Percentiles rank a stretch among this genome's conserved stretches.
phyloP scores from a whole-genome alignment of 2,888 invertebrate genomes.

The Galeopsomyia nigrocyanea region DNA sequence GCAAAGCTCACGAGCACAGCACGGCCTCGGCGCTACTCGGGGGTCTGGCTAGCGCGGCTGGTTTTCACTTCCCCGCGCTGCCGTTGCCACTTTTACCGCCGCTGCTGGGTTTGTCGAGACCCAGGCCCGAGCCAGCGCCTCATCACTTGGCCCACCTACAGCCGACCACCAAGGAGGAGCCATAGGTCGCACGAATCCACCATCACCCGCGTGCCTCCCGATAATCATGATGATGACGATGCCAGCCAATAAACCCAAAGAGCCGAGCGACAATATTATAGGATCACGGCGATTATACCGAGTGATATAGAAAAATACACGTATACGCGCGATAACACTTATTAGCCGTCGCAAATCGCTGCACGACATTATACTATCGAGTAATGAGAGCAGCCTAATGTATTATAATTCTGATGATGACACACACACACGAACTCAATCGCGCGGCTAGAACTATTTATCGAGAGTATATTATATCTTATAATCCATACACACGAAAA shows the following conservation, averaged over 20 bases:
- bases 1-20: constrained; percentile 95
- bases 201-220: not conserved
- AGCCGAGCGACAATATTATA: no score
- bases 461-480: constrained; percentile 33
- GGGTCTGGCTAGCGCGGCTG: constrained; percentile 62
- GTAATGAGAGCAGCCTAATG: constrained; percentile 63
- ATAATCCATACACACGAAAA: constrained; percentile 39
- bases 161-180: constrained; percentile 65
- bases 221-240: no score
- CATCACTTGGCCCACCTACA: constrained; percentile 59
- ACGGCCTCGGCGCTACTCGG: constrained; percentile 75
- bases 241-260: no score
- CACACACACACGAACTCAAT: no score
- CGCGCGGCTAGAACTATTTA: constrained; percentile 47
- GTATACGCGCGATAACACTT: no score
- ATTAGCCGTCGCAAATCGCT: no score
- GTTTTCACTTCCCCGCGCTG: constrained; percentile 67
- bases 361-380: no score
- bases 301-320: no score
- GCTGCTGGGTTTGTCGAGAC: constrained; percentile 68
- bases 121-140: constrained; percentile 62
- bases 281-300: no score
- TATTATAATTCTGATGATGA: no score
- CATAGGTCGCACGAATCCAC: constrained; percentile 50
- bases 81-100: constrained; percentile 72